Evolutionary conservation across 1,140 invertebrate species (phyloP).

Genomic region (Rhyacophila brunnea): DNA sequence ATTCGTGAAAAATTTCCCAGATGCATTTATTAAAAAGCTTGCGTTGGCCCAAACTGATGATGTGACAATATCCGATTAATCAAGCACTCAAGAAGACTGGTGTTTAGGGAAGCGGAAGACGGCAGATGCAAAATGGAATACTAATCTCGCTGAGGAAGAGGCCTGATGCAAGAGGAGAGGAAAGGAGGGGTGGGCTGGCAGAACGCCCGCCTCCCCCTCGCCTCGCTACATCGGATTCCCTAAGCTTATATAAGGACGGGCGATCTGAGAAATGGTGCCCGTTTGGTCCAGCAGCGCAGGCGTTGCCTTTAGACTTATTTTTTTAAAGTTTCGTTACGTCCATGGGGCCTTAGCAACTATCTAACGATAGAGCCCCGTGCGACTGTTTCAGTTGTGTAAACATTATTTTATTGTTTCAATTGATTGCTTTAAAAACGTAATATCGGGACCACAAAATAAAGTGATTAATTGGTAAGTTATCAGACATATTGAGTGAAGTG

Average conservation of each 20-base stretch:
- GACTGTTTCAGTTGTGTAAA: constrained; percentile 21
- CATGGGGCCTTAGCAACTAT: constrained; percentile 33
- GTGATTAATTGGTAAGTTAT: constrained; percentile 30
- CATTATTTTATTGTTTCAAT: constrained; percentile 14
- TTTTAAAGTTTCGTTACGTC: constrained; percentile 37
- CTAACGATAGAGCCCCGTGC: constrained; percentile 26
- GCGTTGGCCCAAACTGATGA: too few relatives aligned
- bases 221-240: constrained; percentile 39
- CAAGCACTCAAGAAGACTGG: too few relatives aligned
- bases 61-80: neutral
- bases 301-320: constrained; percentile 45
- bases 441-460: constrained; percentile 20
- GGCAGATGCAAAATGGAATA: neutral
- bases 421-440: constrained; percentile 13
- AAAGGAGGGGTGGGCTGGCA: constrained; percentile 41
- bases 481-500: constrained; percentile 18
- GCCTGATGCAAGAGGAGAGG: constrained; percentile 9
- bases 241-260: constrained; percentile 53
- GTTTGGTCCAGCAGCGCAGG: constrained; percentile 52
- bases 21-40: too few relatives aligned
- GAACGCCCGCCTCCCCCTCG: constrained; percentile 42
- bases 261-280: constrained; percentile 45
- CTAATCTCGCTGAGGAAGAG: constrained; percentile 5
- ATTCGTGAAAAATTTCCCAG: too few relatives aligned
- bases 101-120: neutral